These are phyloP conservation scores for Ceuthmochares aereus DNA, from an alignment of 2,113 vertebrate species.

Conservation along the genomic window DNA sequence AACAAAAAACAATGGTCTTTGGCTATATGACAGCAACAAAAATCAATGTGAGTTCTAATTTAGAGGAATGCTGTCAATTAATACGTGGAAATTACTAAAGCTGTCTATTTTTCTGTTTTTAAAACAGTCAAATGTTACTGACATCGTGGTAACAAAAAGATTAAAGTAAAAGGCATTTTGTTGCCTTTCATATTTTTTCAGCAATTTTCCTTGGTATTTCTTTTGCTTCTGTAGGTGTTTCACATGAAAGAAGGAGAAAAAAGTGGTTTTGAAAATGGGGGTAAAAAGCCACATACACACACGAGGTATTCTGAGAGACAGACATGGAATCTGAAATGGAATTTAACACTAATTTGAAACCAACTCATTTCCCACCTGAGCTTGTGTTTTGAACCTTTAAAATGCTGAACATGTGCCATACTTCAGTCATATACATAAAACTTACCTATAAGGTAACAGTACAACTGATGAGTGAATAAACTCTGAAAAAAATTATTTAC, in stretches of 20 bases:
- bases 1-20: not conserved
- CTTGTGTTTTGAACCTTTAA: not conserved
- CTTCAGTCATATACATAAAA: not conserved
- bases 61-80: not conserved
- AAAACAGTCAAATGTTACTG: not conserved
- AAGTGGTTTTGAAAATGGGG: not conserved
- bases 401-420: not conserved
- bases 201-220: not conserved
- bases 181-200: not conserved
- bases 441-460: not conserved
- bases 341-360: not conserved
- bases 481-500: not conserved
- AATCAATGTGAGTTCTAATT: not conserved
- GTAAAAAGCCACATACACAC: not conserved
- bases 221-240: not conserved
- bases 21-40: not conserved
- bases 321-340: not conserved
- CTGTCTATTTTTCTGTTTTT: not conserved
- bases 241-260: not conserved
- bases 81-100: not conserved
- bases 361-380: not conserved
- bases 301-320: fast-evolving
- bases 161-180: not conserved
- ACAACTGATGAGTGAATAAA: not conserved
- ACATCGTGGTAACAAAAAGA: not conserved